Percentiles rank a stretch among this genome's conserved stretches.
These are phyloP conservation scores for Metellina segmentata DNA, from an alignment of 2,888 invertebrate species.

Conservation along the genomic window DNA sequence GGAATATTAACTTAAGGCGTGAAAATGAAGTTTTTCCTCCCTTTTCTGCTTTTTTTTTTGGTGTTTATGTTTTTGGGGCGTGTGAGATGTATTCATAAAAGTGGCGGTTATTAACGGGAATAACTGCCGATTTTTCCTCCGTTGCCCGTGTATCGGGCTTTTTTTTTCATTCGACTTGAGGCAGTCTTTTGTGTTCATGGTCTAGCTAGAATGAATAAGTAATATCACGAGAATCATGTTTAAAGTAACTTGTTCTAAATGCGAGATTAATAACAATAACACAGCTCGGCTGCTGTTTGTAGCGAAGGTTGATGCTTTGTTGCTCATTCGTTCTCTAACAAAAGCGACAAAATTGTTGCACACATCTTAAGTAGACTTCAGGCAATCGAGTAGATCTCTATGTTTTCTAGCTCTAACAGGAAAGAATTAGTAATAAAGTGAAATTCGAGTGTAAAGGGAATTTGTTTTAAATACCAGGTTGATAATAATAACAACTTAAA, in stretches of 20 bases:
- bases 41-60: constrained; percentile 1
- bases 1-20: constrained; percentile 56
- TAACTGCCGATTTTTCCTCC: background rate
- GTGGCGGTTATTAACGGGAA: background rate
- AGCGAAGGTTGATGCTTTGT: too few species aligned
- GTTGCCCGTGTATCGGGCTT: background rate
- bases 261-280: background rate
- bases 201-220: background rate
- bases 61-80: constrained; percentile 6
- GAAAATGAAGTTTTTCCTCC: constrained; percentile 31
- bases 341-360: too few species aligned
- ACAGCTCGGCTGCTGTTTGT: too few species aligned
- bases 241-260: background rate
- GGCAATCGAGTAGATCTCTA: background rate
- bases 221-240: background rate
- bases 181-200: background rate
- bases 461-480: too few species aligned
- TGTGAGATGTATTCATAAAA: background rate
- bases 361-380: background rate
- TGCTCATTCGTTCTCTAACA: too few species aligned
- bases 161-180: background rate
- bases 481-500: too few species aligned
- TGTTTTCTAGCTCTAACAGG: background rate
- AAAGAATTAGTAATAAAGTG: too few species aligned
- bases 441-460: too few species aligned